Base-by-base conservation (phyloP, 2,113 vertebrate genomes). In the Perca schrenkii region DNA sequence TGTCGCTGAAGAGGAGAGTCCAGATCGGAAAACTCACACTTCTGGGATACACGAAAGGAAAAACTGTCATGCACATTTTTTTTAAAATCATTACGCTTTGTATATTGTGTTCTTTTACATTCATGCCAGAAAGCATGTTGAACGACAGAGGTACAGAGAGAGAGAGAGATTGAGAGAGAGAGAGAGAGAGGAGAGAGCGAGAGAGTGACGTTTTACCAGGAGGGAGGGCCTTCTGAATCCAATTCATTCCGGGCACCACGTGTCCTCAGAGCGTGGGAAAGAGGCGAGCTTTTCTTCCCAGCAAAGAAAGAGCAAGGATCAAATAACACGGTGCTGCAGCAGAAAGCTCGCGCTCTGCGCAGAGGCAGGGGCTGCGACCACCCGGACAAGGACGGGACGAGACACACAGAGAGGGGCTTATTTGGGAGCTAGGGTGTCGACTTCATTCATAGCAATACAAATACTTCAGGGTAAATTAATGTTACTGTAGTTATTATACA, bases 201-300 rank as follows among this genome's bases (percentile, higher is more conserved):
- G 77, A 14, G 66, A 1, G 90, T 94, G 95, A 95, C 94, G 94
- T 95, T 77, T 85, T 63, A 90, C 80, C 79, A 75, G 70, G 93
- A 94, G 95, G 97, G 97, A 94, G 96, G 96, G 95, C 87, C 96
- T 91, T 95, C 90, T 79, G 86, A 92, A 94, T 94, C 96, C 96
- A 95, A 97, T 97, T 98, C 96, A 97, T 97, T 97, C 92, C 90
- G 88, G 84, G 77, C 79, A 97, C 97, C 96, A 98, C 97, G 97
- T 98, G 97, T 96, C 94, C 91, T 91, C 94, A 89, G 97, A 99
- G 98, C 98, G 98, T 99, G 98, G 98, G 98, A 99, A 99, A 98
- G 97, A 97, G 96, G 95, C 95, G 96, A 97, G 97, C 94, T 94
- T 97, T 98, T 98, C 97, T 99, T 99, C 98, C 98, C 98, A 99